phyloP scores from a whole-genome alignment of 2,888 invertebrate genomes.

The Dusona sp. region DNA sequence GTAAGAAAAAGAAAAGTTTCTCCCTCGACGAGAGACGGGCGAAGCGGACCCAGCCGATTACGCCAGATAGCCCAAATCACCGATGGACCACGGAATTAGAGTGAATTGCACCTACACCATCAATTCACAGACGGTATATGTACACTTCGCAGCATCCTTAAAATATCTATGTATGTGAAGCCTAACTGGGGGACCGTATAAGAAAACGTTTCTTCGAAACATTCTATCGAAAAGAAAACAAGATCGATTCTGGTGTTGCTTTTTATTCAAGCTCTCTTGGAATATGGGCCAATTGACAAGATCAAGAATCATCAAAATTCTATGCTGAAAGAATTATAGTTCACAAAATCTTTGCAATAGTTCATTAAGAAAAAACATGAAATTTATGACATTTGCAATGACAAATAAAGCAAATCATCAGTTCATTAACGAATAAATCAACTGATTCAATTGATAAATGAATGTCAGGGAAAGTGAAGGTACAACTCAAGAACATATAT shows the following conservation, averaged over 20 bases:
- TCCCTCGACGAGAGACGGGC: conserved; percentile 70
- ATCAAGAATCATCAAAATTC: neutral
- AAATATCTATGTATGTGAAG: conserved; percentile 52
- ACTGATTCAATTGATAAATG: conserved; percentile 20
- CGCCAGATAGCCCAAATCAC: conserved; percentile 81
- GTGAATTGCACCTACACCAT: conserved; percentile 76
- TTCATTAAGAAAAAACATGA: neutral
- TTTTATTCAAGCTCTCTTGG: conserved; percentile 14
- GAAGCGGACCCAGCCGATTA: conserved; percentile 80
- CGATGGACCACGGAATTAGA: conserved; percentile 81
- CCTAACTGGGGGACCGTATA: conserved; percentile 13
- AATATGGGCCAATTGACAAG: neutral
- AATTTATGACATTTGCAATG: neutral
- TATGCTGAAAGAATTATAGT: neutral
- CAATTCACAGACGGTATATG: conserved; percentile 69
- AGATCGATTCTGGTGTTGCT: conserved; percentile 20
- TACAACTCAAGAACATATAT: neutral
- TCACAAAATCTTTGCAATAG: neutral
- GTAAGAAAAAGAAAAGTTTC: conserved; percentile 23
- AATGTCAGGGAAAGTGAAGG: neutral
- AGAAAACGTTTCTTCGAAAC: conserved; percentile 33
- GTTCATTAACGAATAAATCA: conserved; percentile 6
- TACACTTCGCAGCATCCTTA: conserved; percentile 51
- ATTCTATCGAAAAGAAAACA: conserved; percentile 58
- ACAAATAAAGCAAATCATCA: neutral